These are phyloP conservation scores for Origma solitaria DNA, from an alignment of 2,113 vertebrate species.

Conservation along the genomic window DNA sequence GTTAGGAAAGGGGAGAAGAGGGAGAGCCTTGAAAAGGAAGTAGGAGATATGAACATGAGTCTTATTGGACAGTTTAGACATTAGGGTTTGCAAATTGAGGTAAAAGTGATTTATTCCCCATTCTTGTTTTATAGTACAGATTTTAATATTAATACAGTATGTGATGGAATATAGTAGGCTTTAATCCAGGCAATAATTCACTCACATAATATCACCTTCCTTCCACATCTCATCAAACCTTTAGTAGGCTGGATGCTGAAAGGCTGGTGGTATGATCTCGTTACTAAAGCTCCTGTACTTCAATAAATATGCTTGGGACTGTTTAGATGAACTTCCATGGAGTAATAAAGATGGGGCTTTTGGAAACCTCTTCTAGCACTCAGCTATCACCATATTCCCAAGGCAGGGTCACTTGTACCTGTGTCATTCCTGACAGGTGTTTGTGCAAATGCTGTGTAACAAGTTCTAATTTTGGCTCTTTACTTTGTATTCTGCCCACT, in stretches of 20 bases:
- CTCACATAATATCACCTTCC: background rate
- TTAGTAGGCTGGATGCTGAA: background rate
- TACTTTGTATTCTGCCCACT: background rate
- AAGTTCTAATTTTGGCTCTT: background rate
- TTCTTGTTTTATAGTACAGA: slow-evolving; percentile 34
- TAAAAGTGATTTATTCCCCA: slow-evolving; percentile 44
- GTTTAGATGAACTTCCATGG: background rate
- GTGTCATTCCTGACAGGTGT: background rate
- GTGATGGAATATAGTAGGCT: slow-evolving; percentile 39
- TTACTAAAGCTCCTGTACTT: background rate
- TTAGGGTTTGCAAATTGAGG: slow-evolving; percentile 41
- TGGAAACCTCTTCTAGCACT: background rate
- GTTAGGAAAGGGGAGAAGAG: background rate
- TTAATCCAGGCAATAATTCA: slow-evolving; percentile 49
- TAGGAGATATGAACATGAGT: background rate
- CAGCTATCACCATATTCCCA: background rate
- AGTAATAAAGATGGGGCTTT: background rate
- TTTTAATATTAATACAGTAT: slow-evolving; percentile 55
- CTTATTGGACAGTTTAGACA: background rate
- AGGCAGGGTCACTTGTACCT: background rate
- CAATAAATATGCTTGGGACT: background rate
- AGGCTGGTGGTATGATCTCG: background rate
- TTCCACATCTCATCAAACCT: slow-evolving; percentile 22
- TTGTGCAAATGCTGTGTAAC: background rate
- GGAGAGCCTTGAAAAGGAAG: background rate